Conservation (phyloP, 2,113 vertebrate species). For the Saiga tatarica region DNA sequence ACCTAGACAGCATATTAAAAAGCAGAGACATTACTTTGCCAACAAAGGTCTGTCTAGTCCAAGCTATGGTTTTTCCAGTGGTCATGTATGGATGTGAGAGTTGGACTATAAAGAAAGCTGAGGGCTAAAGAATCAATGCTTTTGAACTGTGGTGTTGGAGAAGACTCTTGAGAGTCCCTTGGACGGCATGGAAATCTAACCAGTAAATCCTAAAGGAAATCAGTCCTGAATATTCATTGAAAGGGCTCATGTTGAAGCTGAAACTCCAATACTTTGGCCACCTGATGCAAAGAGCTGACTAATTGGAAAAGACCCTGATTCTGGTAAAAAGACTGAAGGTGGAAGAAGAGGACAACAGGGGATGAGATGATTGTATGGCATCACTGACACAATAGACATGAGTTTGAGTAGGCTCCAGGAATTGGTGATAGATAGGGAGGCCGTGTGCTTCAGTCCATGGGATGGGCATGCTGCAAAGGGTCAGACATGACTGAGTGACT, state of each 20-base stretch:
- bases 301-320: neutral
- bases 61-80: neutral
- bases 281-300: accelerated
- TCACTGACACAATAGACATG: neutral
- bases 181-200: neutral
- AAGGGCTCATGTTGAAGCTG: neutral
- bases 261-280: neutral
- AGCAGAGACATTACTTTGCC: neutral
- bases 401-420: neutral
- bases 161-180: neutral
- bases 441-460: neutral
- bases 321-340: neutral
- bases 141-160: neutral
- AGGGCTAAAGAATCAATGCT: accelerated
- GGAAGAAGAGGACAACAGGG: neutral
- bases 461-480: neutral
- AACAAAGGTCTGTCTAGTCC: neutral
- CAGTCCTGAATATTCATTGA: neutral
- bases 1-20: neutral
- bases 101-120: neutral
- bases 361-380: neutral
- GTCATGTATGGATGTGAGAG: neutral
- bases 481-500: neutral
- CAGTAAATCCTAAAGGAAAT: neutral
- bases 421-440: neutral